Evolutionary conservation across 2,113 vertebrate genomes (phyloP).

Genomic region (Burhinus bistriatus): DNA sequence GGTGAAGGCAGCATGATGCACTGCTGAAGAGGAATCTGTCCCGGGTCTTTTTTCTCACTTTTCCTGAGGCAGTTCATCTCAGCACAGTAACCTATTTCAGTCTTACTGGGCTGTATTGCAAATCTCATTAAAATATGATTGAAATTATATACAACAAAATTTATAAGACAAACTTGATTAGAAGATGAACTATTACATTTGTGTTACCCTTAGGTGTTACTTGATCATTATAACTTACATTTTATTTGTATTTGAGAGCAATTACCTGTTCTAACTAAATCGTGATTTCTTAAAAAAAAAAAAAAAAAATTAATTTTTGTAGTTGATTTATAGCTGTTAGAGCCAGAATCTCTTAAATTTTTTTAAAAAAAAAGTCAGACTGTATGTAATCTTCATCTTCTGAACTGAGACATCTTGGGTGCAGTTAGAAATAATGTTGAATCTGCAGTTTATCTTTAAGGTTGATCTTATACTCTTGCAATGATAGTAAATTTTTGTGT

Average conservation of each 20-base stretch:
- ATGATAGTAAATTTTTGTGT: neutral
- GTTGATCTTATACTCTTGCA: neutral
- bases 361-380: neutral
- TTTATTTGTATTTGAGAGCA: neutral
- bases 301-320: neutral
- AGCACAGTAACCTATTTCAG: conserved; percentile 27
- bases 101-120: conserved; percentile 2
- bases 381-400: neutral
- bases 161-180: neutral
- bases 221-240: neutral
- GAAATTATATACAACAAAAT: neutral
- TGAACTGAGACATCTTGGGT: neutral
- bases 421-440: neutral
- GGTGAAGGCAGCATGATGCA: neutral
- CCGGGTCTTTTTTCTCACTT: neutral
- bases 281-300: neutral
- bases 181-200: neutral
- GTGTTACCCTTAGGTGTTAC: neutral
- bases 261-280: neutral
- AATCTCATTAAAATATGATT: conserved; percentile 29
- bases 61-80: conserved; percentile 29
- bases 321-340: neutral
- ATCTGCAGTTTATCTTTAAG: neutral
- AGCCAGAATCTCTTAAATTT: neutral
- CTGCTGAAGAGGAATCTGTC: neutral